Conservation (phyloP, 2,797 vertebrate genomes). For the Gambelia wislizenii region DNA sequence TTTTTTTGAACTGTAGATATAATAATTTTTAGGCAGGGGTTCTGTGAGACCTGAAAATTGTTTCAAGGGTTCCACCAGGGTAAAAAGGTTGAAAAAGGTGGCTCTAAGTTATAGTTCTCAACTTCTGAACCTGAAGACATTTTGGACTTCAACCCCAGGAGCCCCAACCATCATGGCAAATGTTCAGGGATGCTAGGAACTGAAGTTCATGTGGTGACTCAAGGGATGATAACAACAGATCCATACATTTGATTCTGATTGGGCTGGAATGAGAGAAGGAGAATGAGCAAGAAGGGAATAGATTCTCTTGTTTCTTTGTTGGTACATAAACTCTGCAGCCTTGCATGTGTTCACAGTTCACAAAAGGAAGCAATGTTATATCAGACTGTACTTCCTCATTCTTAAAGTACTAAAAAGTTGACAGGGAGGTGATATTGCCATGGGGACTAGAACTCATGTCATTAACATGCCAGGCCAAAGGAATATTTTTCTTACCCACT, state of each 20-base stretch:
- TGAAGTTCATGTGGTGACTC: too few relatives aligned
- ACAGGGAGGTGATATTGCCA: neutral
- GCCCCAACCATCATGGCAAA: too few relatives aligned
- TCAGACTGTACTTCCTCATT: constrained; percentile 4
- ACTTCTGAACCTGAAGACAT: too few relatives aligned
- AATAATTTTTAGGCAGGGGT: too few relatives aligned
- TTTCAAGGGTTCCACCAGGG: too few relatives aligned
- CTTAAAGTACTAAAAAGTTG: constrained; percentile 5
- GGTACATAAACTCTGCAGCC: neutral
- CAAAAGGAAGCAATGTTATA: constrained; percentile 20
- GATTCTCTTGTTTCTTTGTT: neutral
- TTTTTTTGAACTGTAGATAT: too few relatives aligned
- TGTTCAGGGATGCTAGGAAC: too few relatives aligned
- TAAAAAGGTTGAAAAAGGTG: too few relatives aligned
- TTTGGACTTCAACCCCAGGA: too few relatives aligned
- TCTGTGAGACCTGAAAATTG: too few relatives aligned
- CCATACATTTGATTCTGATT: neutral
- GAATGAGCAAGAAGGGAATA: neutral
- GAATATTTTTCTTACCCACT: neutral
- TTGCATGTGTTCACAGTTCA: constrained; percentile 8
- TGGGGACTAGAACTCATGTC: neutral
- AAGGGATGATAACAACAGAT: too few relatives aligned
- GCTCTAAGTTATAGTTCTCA: neutral
- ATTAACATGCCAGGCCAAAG: neutral
- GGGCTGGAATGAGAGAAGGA: neutral